Percentiles rank a stretch among this genome's conserved stretches.
phyloP scores from a whole-genome alignment of 35 echinoderm and acorn worm genomes.

The Acanthaster planci region DNA sequence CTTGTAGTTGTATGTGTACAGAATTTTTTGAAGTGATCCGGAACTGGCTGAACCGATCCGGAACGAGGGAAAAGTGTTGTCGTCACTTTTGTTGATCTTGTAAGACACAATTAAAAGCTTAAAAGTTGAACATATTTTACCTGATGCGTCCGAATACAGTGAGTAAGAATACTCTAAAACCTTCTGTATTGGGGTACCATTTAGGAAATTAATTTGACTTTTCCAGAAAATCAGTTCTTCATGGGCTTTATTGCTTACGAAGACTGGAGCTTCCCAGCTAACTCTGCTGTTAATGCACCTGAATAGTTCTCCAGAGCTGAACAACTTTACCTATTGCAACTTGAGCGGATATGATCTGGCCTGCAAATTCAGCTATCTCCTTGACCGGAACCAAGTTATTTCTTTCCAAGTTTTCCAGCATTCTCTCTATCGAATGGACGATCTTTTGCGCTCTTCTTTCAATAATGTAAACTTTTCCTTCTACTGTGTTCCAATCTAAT shows the following conservation, averaged over 20 bases:
- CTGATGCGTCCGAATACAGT: conserved; percentile 37
- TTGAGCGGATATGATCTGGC: conserved; percentile 26
- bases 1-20: too few relatives aligned
- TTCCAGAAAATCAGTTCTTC: conserved; percentile 28
- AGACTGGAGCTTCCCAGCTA: conserved; percentile 27
- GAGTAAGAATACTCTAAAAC: background rate
- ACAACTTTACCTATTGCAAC: background rate
- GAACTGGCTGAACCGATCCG: too few relatives aligned
- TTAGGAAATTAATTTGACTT: background rate
- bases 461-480: background rate
- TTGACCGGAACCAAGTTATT: background rate
- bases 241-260: background rate
- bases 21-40: too few relatives aligned
- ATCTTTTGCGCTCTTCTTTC: conserved; percentile 4
- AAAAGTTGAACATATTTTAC: too few relatives aligned
- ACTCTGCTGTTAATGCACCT: conserved; percentile 20
- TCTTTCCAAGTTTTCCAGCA: background rate
- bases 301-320: conserved; percentile 18
- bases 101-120: too few relatives aligned
- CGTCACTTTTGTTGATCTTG: too few relatives aligned
- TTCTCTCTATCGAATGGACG: background rate
- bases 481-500: conserved; percentile 19
- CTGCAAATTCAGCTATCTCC: background rate
- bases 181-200: background rate
- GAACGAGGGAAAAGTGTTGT: too few relatives aligned